Conservation (phyloP, 2,797 vertebrate species). For the Coilia nasus region DNA sequence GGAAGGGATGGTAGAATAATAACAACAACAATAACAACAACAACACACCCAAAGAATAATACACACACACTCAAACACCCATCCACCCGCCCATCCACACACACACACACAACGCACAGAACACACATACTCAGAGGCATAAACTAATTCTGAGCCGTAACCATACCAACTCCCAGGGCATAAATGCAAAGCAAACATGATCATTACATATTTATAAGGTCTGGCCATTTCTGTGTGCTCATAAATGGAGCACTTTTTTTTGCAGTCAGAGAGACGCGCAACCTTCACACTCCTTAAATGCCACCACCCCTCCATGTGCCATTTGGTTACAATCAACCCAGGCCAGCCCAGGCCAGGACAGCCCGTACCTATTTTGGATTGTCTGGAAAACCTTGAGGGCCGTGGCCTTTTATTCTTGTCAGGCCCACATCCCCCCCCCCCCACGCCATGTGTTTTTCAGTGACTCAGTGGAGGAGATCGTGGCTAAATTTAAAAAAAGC, state of each 20-base stretch:
- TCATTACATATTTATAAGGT: constrained; percentile 60
- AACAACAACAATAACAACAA: not conserved
- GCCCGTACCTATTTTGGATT: constrained; percentile 69
- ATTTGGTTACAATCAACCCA: constrained; percentile 72
- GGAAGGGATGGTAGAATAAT: not conserved
- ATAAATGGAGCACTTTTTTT: constrained; percentile 49
- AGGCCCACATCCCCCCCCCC: constrained; percentile 35
- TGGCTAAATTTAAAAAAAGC: constrained; percentile 11
- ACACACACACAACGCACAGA: too few species aligned
- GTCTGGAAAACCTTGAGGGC: constrained; percentile 72
- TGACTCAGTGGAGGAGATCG: constrained; percentile 14
- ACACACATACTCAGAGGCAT: not conserved
- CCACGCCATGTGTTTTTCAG: constrained; percentile 23
- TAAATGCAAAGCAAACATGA: constrained; percentile 39
- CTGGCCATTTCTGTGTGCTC: constrained; percentile 49
- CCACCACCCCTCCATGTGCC: constrained; percentile 56
- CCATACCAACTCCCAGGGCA: constrained; percentile 26
- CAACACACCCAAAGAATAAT: not conserved
- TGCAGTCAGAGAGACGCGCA: constrained; percentile 53
- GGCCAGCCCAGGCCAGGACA: constrained; percentile 29
- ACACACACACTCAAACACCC: not conserved
- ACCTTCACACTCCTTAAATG: constrained; percentile 45
- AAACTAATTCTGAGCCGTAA: constrained; percentile 37
- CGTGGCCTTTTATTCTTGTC: constrained; percentile 47
- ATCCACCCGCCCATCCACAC: too few species aligned